These are phyloP conservation scores for Gymnocephalus cernua DNA, from an alignment of 2,113 vertebrate species.

Conservation along the genomic window DNA sequence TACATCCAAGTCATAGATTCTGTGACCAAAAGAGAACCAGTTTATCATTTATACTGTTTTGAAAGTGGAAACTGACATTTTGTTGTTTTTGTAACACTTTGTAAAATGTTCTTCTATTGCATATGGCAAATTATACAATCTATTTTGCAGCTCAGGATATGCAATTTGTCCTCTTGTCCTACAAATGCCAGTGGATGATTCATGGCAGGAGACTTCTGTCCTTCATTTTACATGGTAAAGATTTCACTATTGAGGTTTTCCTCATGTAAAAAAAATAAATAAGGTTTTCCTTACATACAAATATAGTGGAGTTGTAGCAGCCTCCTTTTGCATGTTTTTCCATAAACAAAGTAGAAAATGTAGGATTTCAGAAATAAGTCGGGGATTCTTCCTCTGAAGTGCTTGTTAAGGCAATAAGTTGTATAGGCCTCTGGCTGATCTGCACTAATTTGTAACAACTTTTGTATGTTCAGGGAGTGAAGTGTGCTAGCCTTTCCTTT, in stretches of 20 bases:
- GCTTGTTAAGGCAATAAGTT: conserved; percentile 77
- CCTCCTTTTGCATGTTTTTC: conserved; percentile 70
- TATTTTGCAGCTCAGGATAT: conserved; percentile 81
- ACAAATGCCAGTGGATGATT: conserved; percentile 65
- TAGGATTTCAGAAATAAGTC: conserved; percentile 70
- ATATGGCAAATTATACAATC: conserved; percentile 65
- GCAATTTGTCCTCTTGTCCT: conserved; percentile 65
- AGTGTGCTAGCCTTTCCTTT: conserved; percentile 65
- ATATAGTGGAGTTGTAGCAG: conserved; percentile 63
- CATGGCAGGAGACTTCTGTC: conserved; percentile 55
- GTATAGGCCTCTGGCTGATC: conserved; percentile 82
- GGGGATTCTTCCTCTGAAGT: conserved; percentile 68
- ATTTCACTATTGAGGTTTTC: conserved; percentile 55
- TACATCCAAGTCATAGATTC: conserved; percentile 15
- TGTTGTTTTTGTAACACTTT: conserved; percentile 31
- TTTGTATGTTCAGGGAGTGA: conserved; percentile 80
- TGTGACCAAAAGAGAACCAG: conserved; percentile 32
- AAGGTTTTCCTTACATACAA: conserved; percentile 59
- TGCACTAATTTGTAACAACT: conserved; percentile 83
- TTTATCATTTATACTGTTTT: conserved; percentile 31
- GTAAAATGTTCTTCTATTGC: conserved; percentile 29
- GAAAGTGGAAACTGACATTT: conserved; percentile 33
- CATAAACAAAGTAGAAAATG: conserved; percentile 69
- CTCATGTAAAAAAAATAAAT: conserved; percentile 27
- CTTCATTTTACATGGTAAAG: conserved; percentile 57